Conservation (phyloP, 1,140 invertebrate species). For the Archegozetes longisetosus region DNA sequence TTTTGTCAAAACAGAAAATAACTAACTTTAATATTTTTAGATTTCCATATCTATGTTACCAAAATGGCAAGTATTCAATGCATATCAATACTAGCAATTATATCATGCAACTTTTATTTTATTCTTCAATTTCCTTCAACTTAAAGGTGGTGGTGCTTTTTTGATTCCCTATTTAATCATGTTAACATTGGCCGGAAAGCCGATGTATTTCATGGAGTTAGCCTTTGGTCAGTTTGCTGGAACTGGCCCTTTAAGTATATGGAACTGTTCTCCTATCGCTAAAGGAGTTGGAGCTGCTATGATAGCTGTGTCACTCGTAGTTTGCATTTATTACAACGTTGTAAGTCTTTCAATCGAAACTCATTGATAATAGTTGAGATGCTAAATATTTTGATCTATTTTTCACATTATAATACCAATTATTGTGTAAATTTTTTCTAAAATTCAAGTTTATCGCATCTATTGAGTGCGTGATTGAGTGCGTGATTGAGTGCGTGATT, state of each 20-base stretch:
- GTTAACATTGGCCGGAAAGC: conserved; percentile 45
- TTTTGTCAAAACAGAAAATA: neutral
- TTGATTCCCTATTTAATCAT: conserved; percentile 46
- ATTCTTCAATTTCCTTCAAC: too few species aligned
- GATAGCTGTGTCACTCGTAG: conserved; percentile 36
- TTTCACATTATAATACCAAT: too few species aligned
- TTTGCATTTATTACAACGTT: conserved; percentile 42
- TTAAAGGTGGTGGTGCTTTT: conserved; percentile 48
- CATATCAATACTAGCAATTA: neutral
- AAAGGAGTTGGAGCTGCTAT: conserved; percentile 38
- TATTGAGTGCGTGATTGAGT: too few species aligned
- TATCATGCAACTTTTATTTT: too few species aligned
- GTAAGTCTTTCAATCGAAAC: neutral
- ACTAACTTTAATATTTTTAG: neutral
- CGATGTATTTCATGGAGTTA: conserved; percentile 55
- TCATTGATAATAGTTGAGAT: conserved; percentile 1
- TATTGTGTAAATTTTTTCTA: too few species aligned
- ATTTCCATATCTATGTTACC: conserved; percentile 55
- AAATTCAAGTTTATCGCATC: too few species aligned
- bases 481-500: too few species aligned
- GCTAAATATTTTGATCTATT: too few species aligned
- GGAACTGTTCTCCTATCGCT: conserved; percentile 59
- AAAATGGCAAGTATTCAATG: conserved; percentile 45
- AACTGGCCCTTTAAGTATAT: conserved; percentile 53
- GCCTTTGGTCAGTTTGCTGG: conserved; percentile 57